These are phyloP conservation scores for Aeoliscus strigatus DNA, from an alignment of 2,797 vertebrate species.

Conservation along the genomic window DNA sequence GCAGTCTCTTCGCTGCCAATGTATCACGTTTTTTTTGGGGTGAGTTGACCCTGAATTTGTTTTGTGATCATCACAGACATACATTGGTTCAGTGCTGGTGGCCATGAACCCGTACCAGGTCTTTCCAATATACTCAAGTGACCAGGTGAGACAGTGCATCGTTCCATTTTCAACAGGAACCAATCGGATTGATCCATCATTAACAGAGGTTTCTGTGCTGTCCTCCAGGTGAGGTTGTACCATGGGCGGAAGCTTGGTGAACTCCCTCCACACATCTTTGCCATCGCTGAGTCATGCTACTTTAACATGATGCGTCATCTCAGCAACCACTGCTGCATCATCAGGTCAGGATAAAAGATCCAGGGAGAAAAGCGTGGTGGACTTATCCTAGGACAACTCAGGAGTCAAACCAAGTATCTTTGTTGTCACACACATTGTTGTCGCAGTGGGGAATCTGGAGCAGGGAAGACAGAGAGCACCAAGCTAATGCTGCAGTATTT, in stretches of 20 bases:
- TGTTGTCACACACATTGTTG: too few species aligned
- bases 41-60: too few species aligned
- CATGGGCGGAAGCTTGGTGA: slow-evolving; percentile 84
- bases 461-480: slow-evolving; percentile 95
- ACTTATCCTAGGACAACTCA: too few species aligned
- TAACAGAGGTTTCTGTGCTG: too few species aligned
- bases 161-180: too few species aligned
- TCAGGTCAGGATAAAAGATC: too few species aligned
- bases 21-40: too few species aligned
- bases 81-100: slow-evolving; percentile 94
- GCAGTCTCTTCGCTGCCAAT: too few species aligned
- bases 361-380: too few species aligned
- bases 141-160: too few species aligned
- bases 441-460: slow-evolving; percentile 95
- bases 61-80: slow-evolving; percentile 84
- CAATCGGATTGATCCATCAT: too few species aligned
- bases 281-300: slow-evolving; percentile 92
- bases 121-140: slow-evolving; percentile 92
- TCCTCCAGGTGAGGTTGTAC: slow-evolving; percentile 82
- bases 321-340: slow-evolving; percentile 90
- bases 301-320: slow-evolving; percentile 89
- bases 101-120: slow-evolving; percentile 95
- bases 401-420: too few species aligned
- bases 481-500: slow-evolving; percentile 93
- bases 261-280: slow-evolving; percentile 90